A percentile compares a stretch with the other conserved stretches of the same genome.
Evolutionary conservation across 2,113 vertebrate genomes (phyloP).

Genomic region (Aix galericulata): DNA sequence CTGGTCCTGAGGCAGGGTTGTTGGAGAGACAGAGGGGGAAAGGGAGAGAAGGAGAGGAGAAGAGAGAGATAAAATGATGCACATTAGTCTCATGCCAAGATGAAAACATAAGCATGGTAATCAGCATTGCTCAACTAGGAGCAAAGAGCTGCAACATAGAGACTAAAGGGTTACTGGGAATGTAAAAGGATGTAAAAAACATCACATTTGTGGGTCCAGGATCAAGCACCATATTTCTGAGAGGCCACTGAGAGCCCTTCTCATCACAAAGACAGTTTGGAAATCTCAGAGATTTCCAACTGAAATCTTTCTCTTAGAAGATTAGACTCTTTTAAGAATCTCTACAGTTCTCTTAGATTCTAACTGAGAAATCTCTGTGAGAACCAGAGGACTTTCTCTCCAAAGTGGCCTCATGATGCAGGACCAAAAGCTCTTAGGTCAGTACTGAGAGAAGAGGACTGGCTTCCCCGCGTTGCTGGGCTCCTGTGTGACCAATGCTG

Average conservation of each 20-base stretch:
- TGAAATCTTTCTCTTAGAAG: no score
- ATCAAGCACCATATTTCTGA: background rate
- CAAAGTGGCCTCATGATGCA: background rate
- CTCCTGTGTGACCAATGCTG: background rate
- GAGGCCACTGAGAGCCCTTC: background rate
- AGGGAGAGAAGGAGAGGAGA: background rate
- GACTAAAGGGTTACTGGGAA: background rate
- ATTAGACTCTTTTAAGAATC: no score
- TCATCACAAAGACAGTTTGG: background rate
- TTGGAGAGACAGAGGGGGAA: background rate
- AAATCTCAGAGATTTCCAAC: background rate
- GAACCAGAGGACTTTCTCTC: background rate
- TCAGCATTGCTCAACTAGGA: background rate
- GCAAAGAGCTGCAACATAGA: background rate
- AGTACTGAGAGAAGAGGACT: background rate
- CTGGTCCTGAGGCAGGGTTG: constrained; percentile 85
- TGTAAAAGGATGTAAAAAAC: background rate
- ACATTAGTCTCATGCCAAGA: constrained; percentile 49
- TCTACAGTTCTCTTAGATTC: background rate
- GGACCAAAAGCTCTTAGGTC: background rate
- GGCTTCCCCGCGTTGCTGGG: background rate
- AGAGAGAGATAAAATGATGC: constrained; percentile 23
- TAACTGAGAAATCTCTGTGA: background rate
- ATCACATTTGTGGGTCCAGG: background rate
- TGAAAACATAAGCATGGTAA: constrained; percentile 6